phyloP scores from a whole-genome alignment of 2,888 invertebrate genomes.

The Xestia c-nigrum region DNA sequence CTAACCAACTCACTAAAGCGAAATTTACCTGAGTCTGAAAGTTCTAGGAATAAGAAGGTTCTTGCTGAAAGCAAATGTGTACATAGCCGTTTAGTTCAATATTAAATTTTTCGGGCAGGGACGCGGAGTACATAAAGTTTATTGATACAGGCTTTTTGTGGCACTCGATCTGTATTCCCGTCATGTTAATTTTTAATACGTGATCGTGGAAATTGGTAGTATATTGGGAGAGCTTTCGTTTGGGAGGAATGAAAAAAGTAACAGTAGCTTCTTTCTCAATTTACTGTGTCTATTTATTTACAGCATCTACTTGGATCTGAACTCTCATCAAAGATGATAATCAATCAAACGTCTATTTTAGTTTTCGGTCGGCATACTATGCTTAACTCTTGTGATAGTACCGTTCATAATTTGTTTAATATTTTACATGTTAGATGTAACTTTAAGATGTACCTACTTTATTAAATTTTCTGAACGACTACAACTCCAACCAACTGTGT shows the following conservation, averaged over 20 bases:
- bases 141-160: conserved; percentile 7
- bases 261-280: not conserved
- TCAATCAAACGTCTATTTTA: not conserved
- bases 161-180: not conserved
- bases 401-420: not conserved
- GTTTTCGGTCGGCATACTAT: not conserved
- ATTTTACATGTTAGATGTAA: not conserved
- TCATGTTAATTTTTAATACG: conserved; percentile 9
- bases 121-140: not conserved
- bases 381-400: not conserved
- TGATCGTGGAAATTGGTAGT: not conserved
- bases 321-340: not conserved
- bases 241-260: not conserved
- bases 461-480: not conserved
- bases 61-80: not conserved
- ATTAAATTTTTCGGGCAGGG: not conserved
- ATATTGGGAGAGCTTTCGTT: not conserved
- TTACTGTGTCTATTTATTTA: not conserved
- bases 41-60: conserved; percentile 4
- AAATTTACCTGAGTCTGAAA: conserved; percentile 12
- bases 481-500: not conserved
- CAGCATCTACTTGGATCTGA: not conserved
- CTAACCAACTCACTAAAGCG: conserved; percentile 9
- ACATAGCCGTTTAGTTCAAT: not conserved
- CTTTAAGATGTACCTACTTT: not conserved